Percentiles rank a stretch among this genome's conserved stretches.
These are phyloP conservation scores for Otus sunia DNA, from an alignment of 2,113 vertebrate genomes.

Conservation along the genomic window DNA sequence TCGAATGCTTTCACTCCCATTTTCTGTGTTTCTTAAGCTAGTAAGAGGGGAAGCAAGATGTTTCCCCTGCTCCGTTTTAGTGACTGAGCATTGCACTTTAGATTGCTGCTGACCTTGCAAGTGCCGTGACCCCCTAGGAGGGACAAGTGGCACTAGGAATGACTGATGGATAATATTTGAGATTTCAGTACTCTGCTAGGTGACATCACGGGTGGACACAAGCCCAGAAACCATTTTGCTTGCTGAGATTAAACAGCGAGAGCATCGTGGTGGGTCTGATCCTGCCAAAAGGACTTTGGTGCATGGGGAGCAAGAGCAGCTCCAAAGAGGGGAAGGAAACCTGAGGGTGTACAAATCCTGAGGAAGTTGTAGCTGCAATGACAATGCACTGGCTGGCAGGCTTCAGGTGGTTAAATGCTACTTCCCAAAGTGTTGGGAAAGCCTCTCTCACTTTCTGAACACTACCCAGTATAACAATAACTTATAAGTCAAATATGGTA, in stretches of 20 bases:
- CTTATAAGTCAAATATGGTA: neutral
- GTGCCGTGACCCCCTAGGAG: neutral
- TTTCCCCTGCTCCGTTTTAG: neutral
- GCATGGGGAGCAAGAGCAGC: neutral
- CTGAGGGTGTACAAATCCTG: neutral
- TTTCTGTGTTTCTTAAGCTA: neutral
- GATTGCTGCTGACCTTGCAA: neutral
- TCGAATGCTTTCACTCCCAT: neutral
- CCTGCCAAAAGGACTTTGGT: neutral
- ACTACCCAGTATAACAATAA: neutral
- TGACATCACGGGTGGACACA: neutral
- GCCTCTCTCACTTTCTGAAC: neutral
- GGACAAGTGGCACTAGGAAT: neutral
- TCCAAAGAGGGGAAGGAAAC: neutral
- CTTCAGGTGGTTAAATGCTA: neutral
- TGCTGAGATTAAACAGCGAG: neutral
- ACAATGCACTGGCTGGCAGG: fast-evolving
- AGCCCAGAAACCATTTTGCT: neutral
- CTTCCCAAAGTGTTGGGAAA: neutral
- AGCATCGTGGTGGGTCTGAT: neutral
- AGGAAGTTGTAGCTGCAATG: neutral
- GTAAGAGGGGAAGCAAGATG: neutral
- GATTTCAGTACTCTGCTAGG: neutral
- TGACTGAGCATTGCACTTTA: neutral
- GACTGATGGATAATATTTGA: neutral